Evolutionary conservation across 2,797 vertebrate species (phyloP).

Genomic region (Cheirogaleus major): DNA sequence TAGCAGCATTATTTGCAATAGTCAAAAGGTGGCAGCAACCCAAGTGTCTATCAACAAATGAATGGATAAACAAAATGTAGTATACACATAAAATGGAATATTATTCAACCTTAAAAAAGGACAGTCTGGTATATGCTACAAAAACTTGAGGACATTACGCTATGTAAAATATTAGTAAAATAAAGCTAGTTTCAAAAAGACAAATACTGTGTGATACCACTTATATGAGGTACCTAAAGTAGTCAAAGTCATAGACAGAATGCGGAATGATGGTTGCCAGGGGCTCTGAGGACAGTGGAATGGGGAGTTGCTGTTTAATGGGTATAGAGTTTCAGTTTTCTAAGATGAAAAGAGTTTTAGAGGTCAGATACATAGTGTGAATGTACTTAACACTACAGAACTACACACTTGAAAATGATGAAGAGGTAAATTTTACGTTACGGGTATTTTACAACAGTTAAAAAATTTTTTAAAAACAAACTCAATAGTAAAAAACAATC

Average conservation of each 20-base stretch:
- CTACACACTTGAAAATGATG: neutral
- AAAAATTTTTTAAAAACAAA: neutral
- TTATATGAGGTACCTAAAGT: neutral
- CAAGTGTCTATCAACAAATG: neutral
- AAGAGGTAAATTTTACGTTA: neutral
- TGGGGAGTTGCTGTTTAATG: neutral
- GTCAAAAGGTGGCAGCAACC: neutral
- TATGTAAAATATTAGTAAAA: neutral
- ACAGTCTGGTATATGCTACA: neutral
- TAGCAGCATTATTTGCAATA: neutral
- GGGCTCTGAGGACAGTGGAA: accelerated
- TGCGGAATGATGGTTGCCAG: neutral
- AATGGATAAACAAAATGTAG: neutral
- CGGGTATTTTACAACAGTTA: neutral
- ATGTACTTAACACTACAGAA: neutral
- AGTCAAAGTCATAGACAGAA: neutral
- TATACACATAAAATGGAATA: neutral
- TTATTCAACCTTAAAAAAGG: neutral
- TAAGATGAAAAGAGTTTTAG: neutral
- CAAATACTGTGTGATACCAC: neutral
- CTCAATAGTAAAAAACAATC: neutral
- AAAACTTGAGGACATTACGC: neutral
- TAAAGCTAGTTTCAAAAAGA: slow-evolving; percentile 1
- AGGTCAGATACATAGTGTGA: neutral
- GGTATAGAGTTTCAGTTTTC: neutral